Conservation (phyloP, 2,797 vertebrate genomes). For the Anas flavirostris region DNA sequence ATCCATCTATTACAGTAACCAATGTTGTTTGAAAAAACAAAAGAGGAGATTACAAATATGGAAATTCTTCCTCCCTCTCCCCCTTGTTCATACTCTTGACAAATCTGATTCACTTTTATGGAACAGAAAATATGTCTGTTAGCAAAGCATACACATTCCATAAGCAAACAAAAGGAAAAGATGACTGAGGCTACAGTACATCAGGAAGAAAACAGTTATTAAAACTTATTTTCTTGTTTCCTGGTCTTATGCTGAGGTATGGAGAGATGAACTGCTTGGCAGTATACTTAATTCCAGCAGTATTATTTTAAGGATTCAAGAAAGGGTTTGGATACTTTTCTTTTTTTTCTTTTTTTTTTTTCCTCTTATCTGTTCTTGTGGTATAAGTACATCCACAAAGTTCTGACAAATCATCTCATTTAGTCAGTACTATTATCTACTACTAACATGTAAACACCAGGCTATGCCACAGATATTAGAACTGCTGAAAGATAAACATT, state of each 20-base stretch:
- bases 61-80: conserved; percentile 13
- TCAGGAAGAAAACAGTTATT: conserved; percentile 28
- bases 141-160: conserved; percentile 52
- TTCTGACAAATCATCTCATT: background rate
- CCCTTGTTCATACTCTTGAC: conserved; percentile 21
- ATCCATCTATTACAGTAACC: conserved; percentile 35
- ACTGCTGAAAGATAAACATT: background rate
- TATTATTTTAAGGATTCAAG: conserved; percentile 28
- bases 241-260: background rate
- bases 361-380: background rate
- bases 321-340: background rate
- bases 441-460: background rate
- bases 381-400: background rate
- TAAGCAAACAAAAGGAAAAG: conserved; percentile 17
- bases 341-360: no score
- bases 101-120: conserved; percentile 66
- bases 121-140: conserved; percentile 48
- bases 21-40: conserved; percentile 22
- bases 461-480: background rate
- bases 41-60: background rate
- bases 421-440: background rate
- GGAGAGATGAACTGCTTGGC: background rate
- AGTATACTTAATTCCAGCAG: conserved; percentile 60
- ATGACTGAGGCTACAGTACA: background rate
- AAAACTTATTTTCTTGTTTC: conserved; percentile 43